Evolutionary conservation across 1,140 invertebrate genomes (phyloP), one percentile per base, ranked within the genome.

Genomic region (Neodiprion lecontei): DNA sequence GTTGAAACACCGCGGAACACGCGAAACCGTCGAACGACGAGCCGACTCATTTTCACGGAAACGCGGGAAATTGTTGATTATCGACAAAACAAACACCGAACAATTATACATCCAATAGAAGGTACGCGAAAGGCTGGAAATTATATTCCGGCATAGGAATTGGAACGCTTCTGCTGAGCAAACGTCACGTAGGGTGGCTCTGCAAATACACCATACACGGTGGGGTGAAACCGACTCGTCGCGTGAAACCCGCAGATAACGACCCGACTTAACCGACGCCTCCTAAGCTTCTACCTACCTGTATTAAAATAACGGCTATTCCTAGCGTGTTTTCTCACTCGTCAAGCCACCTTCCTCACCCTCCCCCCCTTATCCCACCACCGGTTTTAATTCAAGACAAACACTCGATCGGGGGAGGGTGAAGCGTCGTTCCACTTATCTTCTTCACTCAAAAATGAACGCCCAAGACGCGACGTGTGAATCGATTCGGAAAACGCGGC

Each of bases 371-470:
- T 21, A 21, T 21, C 17, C 17, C n/a, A 14, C 50, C n/a, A 11
- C 50, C 50, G n/a, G 50, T 53, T 21, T 53, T 53, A 53, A 53
- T 53, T 53, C 50, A 53, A 53, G 50, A 53, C 50, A 53, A 53
- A 53, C 50, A 53, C 50, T 11, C 50, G 50, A 53, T 21, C 17
- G 50, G 50, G 10, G 50, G 50, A 11, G n/a, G 50, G 10, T n/a
- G 50, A 14, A 14, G 1, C 10, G 10, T 1, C 10, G n/a, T 53
- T 21, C 17, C 17, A 21, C 17, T 21, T 21, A 21, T 21, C 17
- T 21, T 21, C 17, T 21, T 21, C 17, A 21, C 17, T 21, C 17
- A 21, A 21, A 21, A 21, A 21, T 21, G 17, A 21, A 21, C 17
- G 17, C 17, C 17, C 17, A 21, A 21, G 17, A 21, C 17, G 17